A percentile compares a stretch with the other conserved stretches of the same genome.
Conservation (phyloP, 2,888 invertebrate species). For the Ophonus ardosiacus region DNA sequence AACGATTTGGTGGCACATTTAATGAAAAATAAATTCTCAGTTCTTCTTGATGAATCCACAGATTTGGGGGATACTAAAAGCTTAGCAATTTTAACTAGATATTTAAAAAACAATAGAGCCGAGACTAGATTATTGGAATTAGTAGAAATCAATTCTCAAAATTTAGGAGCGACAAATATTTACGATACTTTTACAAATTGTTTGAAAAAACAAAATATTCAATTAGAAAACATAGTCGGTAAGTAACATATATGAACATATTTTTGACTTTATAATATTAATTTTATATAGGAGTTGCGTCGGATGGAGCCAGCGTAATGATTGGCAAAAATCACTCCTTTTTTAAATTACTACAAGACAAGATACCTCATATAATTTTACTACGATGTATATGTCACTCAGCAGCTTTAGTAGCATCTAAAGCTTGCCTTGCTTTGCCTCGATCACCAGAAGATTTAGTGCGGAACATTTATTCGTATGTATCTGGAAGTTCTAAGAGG, state of each 20-base stretch:
- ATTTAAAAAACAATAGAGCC: neutral
- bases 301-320: constrained; percentile 16
- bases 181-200: constrained; percentile 37
- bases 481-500: constrained; percentile 20
- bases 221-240: constrained; percentile 26
- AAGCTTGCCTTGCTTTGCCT: neutral
- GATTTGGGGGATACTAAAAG: constrained; percentile 62
- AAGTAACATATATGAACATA: neutral
- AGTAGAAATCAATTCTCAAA: constrained; percentile 3
- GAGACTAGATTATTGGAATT: constrained; percentile 52
- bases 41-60: constrained; percentile 64
- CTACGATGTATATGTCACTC: constrained; percentile 39
- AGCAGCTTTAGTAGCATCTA: constrained; percentile 14
- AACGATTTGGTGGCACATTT: constrained; percentile 45
- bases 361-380: constrained; percentile 8
- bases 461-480: neutral
- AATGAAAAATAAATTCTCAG: constrained; percentile 58
- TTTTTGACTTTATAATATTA: neutral
- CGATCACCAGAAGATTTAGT: constrained; percentile 4
- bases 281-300: neutral
- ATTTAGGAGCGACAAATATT: constrained; percentile 1
- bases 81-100: constrained; percentile 61
- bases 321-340: neutral
- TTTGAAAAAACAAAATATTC: constrained; percentile 42
- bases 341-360: constrained; percentile 33